Conservation (phyloP, 2,888 invertebrate genomes). For the Thecocarcelia acutangulata region DNA sequence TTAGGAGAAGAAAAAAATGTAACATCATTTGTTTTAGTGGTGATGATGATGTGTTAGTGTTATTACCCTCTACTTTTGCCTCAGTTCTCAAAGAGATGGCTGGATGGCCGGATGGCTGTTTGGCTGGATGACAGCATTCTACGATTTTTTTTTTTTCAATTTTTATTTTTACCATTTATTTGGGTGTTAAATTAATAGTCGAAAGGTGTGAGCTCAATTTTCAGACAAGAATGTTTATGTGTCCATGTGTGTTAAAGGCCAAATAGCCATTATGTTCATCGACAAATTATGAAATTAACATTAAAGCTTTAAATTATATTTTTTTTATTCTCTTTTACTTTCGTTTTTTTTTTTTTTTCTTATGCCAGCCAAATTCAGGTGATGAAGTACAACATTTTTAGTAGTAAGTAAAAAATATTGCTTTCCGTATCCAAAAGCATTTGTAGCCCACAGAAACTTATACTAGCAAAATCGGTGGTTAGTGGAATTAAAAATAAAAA, state of each 20-base stretch:
- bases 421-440: not conserved
- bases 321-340: not conserved
- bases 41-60: slow-evolving; percentile 46
- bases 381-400: slow-evolving; percentile 25
- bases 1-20: slow-evolving; percentile 17
- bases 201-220: slow-evolving; percentile 47
- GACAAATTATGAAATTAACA: slow-evolving; percentile 66
- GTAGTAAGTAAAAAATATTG: slow-evolving; percentile 25
- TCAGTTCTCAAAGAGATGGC: not conserved
- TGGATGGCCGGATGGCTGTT: too few relatives aligned
- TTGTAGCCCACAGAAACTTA: not conserved
- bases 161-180: slow-evolving; percentile 16
- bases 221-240: slow-evolving; percentile 8
- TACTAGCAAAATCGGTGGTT: not conserved
- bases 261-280: slow-evolving; percentile 43
- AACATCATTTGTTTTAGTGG: slow-evolving; percentile 54
- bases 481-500: not conserved
- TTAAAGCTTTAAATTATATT: slow-evolving; percentile 63
- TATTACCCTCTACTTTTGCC: slow-evolving; percentile 18
- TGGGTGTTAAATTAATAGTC: slow-evolving; percentile 45
- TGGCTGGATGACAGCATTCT: slow-evolving; percentile 25
- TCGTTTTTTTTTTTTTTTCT: not conserved
- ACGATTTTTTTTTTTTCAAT: slow-evolving; percentile 13
- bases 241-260: slow-evolving; percentile 8
- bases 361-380: slow-evolving; percentile 8